Evolutionary conservation across 2,888 invertebrate species (phyloP), one percentile per base, ranked within the genome.

Genomic region (Sarcophaga carnaria): DNA sequence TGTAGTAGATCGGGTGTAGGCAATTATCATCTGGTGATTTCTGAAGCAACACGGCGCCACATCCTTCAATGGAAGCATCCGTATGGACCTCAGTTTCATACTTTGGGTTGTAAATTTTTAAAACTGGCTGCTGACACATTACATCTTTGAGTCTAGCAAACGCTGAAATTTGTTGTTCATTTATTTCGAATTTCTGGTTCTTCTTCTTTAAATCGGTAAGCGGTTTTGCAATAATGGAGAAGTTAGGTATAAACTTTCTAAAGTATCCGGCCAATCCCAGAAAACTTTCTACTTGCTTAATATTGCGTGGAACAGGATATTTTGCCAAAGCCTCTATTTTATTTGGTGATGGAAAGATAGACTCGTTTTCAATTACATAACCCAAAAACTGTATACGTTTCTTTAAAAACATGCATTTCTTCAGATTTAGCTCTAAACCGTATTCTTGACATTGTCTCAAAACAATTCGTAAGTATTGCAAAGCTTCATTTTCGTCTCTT

Each of bases 201-300:
- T 85, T 88, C 83, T 85, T 83, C 49, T 60, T 85, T 25, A 87
- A 25, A 49, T 89, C 86, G 14, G 88, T 89, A 47, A 90, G 71
- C 5, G 89, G 90, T 37, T 80, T 88, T 3, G 89, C 89, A 66
- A 90, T 80, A 4, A 83, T 20, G 0, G 89, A 88, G 82, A 88
- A 91, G 69, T 88, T 72, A n/a, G 86, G 71, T 3, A 90, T 88
- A 81, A 90, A 91, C 54, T 89, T 89, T 22, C 90, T 66, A 67
- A 91, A 91, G 66, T 89, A 90, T 8, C 89, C 89, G 6, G 89
- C 89, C 67, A 92, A 71, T 0, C 91, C 91, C 8, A 91, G 64
- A 78, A 91, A 91, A 76, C 90, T 89, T 45, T 90, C 85, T 1
- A 91, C 70, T 67, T 91, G 88, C 37, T 90, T 90, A 2, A 89